Evolutionary conservation across 2,113 vertebrate genomes (phyloP).

Genomic region (Genyomyrus donnyi): DNA sequence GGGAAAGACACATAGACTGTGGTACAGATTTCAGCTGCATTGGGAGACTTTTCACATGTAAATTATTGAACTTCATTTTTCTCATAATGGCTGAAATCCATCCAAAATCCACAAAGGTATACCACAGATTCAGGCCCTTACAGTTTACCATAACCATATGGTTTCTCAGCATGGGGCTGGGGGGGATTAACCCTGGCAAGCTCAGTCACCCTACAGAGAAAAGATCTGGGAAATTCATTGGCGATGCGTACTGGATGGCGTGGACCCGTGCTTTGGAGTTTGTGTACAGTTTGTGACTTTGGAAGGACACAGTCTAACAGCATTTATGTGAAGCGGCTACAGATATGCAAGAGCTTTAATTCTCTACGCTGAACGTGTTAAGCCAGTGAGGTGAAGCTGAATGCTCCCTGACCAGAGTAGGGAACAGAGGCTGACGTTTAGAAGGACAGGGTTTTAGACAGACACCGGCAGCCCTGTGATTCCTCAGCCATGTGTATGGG

Average conservation of each 20-base stretch:
- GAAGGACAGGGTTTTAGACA: background rate
- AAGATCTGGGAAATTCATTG: background rate
- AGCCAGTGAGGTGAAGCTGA: background rate
- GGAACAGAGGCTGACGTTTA: background rate
- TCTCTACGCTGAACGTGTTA: background rate
- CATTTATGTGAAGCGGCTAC: background rate
- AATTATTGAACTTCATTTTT: background rate
- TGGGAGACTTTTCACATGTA: background rate
- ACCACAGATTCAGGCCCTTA: background rate
- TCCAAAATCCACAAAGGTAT: background rate
- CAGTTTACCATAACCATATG: conserved; percentile 34
- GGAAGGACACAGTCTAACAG: background rate
- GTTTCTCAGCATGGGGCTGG: conserved; percentile 26
- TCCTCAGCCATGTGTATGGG: background rate
- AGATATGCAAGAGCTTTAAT: background rate
- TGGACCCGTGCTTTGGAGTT: background rate
- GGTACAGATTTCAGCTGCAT: background rate
- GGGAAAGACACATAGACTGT: background rate
- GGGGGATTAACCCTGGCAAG: conserved; percentile 14
- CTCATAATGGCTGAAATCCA: background rate
- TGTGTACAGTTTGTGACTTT: background rate
- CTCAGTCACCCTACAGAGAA: conserved; percentile 23
- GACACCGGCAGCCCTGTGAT: background rate
- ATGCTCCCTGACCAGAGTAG: background rate
- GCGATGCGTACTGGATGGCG: no score